Base-by-base conservation (phyloP, 2,797 vertebrate genomes). In the Oreochromis mossambicus region DNA sequence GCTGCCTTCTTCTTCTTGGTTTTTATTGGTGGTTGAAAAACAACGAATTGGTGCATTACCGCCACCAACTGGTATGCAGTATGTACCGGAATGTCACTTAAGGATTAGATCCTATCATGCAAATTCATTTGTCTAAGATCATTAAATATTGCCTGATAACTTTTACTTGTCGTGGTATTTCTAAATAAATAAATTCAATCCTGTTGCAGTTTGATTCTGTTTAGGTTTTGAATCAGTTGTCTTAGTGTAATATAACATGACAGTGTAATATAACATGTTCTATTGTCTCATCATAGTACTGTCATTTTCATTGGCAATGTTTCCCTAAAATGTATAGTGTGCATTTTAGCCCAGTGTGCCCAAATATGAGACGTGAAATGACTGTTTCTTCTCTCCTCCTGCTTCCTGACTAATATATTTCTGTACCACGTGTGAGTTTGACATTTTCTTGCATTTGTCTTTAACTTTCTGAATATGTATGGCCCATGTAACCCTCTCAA, bases 1-100 rank as follows among this genome's bases (percentile, higher is more conserved):
- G 75, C 7, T 88, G 94, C 95, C 19, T 63, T 63, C 32, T 36
- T 36, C 32, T 63, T 63, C 32, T 5, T n/a, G 58, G 6, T 8
- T 63, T n/a, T 63, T 63, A 63, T 63, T 63, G 10, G 58, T n/a
- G 32, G 58, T 36, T n/a, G 58, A 36, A 10, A 63, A 63, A 63
- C 34, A n/a, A 36, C 58, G 32, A 63, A 3, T 38, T 36, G 10
- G 7, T 36, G 11, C 58, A 63, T 63, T 63, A 38, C 58, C 32
- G 32, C 58, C 4, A 8, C 32, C 19, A n/a, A 63, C 2, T 63
- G 58, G n/a, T 63, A 63, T n/a, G 58, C 19, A 36, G 32, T 63
- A 36, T 34, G 32, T 36, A 8, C 58, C 19, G 4, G 58, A 63
- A 36, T n/a, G 58, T 63, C 58, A 36, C 58, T 41, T 63, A 36